Conservation (phyloP, 2,888 invertebrate species). For the Biston stratarius region DNA sequence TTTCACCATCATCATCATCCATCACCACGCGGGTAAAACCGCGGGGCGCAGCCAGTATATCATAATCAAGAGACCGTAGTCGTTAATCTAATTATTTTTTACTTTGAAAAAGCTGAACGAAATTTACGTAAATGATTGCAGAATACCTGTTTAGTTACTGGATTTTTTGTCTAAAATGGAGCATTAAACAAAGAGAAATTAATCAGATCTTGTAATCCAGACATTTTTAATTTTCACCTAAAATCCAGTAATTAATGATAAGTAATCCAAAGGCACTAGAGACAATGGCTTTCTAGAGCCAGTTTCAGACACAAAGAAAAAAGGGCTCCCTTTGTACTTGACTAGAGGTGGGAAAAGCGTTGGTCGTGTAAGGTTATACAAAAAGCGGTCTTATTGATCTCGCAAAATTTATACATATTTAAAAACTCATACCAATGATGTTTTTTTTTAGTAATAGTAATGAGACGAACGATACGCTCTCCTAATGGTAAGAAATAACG, state of each 20-base stretch:
- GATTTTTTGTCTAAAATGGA: neutral
- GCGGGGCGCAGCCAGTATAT: too few species aligned
- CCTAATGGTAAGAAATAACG: too few species aligned
- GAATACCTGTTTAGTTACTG: neutral
- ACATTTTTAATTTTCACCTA: constrained; percentile 16
- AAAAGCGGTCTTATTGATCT: too few species aligned
- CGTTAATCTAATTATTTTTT: neutral
- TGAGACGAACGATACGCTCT: too few species aligned
- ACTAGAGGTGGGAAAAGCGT: neutral
- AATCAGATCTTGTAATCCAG: constrained; percentile 9
- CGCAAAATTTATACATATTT: too few species aligned
- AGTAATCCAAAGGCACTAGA: constrained; percentile 21
- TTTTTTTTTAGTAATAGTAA: too few species aligned
- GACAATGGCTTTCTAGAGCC: constrained; percentile 22
- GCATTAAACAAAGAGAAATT: constrained; percentile 7
- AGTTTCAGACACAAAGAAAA: constrained; percentile 22
- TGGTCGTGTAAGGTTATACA: neutral
- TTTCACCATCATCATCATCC: too few species aligned
- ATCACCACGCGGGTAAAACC: too few species aligned
- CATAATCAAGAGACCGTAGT: too few species aligned
- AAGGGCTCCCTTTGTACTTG: constrained; percentile 13
- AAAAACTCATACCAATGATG: too few species aligned
- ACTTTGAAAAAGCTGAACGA: too few species aligned
- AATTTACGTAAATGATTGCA: too few species aligned
- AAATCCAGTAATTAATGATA: constrained; percentile 28